Base-by-base conservation (phyloP, 2,113 vertebrate genomes). In the Chiloscyllium plagiosum region DNA sequence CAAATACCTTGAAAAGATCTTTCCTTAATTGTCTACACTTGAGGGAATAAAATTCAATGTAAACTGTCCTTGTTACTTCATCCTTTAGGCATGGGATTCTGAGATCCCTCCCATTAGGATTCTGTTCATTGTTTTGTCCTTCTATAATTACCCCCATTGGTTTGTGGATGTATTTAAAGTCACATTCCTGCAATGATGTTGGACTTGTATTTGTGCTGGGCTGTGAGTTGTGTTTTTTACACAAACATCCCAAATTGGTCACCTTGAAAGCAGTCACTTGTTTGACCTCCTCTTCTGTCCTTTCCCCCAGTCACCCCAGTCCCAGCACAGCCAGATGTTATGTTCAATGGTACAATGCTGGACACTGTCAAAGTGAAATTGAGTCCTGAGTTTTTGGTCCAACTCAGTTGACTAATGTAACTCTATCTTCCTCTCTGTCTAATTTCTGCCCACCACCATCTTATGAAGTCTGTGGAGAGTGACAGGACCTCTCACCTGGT, bases 401-500 rank as follows among this genome's bases (percentile, higher is more conserved):
- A 2, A n/a, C 2, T 37, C 29, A 15, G 76, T n/a, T 56, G 76
- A 13, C 78, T 80, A 80, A 50, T 24, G 83, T 86, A 47, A 86
- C 83, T 24, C 5, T 61, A 12, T 61, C 56, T 94, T 33, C 22
- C 92, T 69, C 56, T 66, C 65, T 15, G 13, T 33, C n/a, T 7
- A 4, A 17, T 37, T 1, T 19, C 20, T 3, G 0, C 50, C 7
- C 47, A 61, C 24, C 50, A 12, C 15, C 86, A 5, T 26, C 24
- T 24, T 26, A 26, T 69, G 56, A 96, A 99, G 98, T 97, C 98
- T 0, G 98, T 98, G 96, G 97, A 98, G 19, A 98, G 98, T 96
- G 98, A 98, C 83, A 98, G 98, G 97, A 98, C 98, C 96, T 98
- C 98, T 8, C 98, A 98, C 0, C 97, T 99, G 95, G 98, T 99